A percentile compares a stretch with the other conserved stretches of the same genome.
These are phyloP conservation scores for Cryptus armator DNA, from an alignment of 2,888 invertebrate genomes.

Conservation along the genomic window DNA sequence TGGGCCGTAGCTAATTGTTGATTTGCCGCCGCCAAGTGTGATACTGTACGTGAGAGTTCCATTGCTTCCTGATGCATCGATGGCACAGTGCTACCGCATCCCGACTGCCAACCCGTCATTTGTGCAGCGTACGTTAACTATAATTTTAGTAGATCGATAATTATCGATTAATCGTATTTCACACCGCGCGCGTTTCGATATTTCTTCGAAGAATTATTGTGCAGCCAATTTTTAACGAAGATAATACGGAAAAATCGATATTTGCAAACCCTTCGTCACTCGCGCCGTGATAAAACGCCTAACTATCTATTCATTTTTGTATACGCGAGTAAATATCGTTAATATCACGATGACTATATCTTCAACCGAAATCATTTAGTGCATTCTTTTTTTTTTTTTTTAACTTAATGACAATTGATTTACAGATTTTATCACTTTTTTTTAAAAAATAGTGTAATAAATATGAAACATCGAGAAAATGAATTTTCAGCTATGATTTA, in stretches of 20 bases:
- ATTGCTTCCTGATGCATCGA: constrained; percentile 74
- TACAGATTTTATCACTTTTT: too few relatives aligned
- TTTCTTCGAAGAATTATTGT: not conserved
- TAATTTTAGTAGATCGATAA: constrained; percentile 58
- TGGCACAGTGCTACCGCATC: constrained; percentile 68
- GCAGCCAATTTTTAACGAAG: not conserved
- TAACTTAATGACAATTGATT: too few relatives aligned
- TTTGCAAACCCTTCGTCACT: not conserved
- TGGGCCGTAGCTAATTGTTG: constrained; percentile 82
- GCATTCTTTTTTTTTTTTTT: too few relatives aligned
- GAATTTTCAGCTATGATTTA: too few relatives aligned
- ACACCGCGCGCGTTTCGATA: not conserved
- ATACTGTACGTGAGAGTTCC: constrained; percentile 80
- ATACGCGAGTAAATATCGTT: too few relatives aligned
- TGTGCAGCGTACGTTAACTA: constrained; percentile 79
- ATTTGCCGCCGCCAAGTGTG: constrained; percentile 82
- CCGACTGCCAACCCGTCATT: constrained; percentile 79
- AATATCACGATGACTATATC: too few relatives aligned
- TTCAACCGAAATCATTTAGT: too few relatives aligned
- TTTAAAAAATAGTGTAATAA: too few relatives aligned
- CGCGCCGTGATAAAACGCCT: too few relatives aligned
- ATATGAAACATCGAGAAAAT: too few relatives aligned
- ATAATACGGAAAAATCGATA: not conserved
- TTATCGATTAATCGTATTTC: not conserved
- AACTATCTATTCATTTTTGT: too few relatives aligned